Evolutionary conservation across 2,113 vertebrate species (phyloP).

Genomic region (Prionailurus bengalensis): DNA sequence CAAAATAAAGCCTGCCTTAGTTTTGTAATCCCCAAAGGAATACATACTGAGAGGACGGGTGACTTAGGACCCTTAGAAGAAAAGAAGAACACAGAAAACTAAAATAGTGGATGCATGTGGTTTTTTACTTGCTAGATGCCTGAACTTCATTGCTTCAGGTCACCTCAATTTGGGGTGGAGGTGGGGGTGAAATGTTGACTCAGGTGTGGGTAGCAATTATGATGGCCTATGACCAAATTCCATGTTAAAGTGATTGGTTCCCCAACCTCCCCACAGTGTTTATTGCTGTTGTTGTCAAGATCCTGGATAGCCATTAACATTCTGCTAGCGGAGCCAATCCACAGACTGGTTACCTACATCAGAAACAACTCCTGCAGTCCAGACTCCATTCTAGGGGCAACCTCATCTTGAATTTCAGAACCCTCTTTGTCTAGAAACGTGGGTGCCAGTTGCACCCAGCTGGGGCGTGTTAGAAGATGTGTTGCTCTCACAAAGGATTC

Average conservation of each 20-base stretch:
- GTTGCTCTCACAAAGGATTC: background rate
- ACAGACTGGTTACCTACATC: background rate
- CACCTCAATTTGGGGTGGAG: background rate
- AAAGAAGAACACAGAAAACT: background rate
- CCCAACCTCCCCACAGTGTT: background rate
- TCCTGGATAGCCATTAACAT: background rate
- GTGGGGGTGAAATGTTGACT: background rate
- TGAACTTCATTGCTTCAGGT: background rate
- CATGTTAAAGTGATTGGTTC: background rate
- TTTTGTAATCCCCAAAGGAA: conserved; percentile 71
- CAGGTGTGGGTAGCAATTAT: background rate
- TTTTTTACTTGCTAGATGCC: background rate
- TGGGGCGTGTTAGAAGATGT: background rate
- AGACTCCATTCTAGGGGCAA: background rate
- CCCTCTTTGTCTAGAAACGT: background rate
- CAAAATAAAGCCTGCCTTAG: conserved; percentile 78
- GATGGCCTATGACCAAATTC: background rate
- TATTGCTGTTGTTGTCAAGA: background rate
- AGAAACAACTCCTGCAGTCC: background rate
- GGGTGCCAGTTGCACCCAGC: background rate
- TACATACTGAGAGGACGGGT: conserved; percentile 63
- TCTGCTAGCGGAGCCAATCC: background rate
- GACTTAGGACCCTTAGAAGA: conserved; percentile 53
- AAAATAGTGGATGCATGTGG: background rate
- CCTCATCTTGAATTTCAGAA: background rate